Base-by-base conservation (phyloP, 1,140 invertebrate species). In the Drosophila tsacasi region DNA sequence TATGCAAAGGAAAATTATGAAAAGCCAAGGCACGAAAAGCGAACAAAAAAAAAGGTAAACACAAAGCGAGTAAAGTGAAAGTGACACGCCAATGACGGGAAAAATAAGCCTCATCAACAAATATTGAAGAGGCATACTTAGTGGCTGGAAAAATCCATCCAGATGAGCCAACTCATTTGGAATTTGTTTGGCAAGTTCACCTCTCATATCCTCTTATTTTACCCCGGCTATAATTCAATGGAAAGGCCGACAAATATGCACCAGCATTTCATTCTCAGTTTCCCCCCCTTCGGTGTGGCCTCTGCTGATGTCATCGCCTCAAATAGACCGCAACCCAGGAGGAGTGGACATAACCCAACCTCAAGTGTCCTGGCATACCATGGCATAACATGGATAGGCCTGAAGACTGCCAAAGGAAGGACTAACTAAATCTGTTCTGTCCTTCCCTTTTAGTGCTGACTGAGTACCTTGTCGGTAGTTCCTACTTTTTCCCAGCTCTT, bases 1-100 rank as follows among this genome's bases (percentile, higher is more conserved):
- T 91, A 85, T 86, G 85, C 85, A 83, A 73, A 52, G 79, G 44
- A 62, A 90, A 91, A 82, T 89, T 69, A 81, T 77, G 79, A 65
- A 79, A 55, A 68, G 59, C 44, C 58, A 58, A 39, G 19, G 15
- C 55, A 58, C 54, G 54, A 55, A 39, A 55, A 25, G 13, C 47
- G 32, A 30, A 30, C 52, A 61, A 47, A 35, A 77, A 77, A 83
- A 74, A 52, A 64, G 58, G 58, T 74, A 81, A 84, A 83, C 50
- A 83, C 50, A 83, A 55, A 59, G 44, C 46, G 46, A 49, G 58
- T 19, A 84, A 86, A 81, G 67, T 83, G 83, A 87, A 89, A 89
- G 76, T 77, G 84, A 81, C 77, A 89, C 80, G 79, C 64, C 86
- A 73, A 65, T 64, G 67, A 82, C 52, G 64, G 44, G 58, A 58